These are phyloP conservation scores for Unio delphinus DNA, from an alignment of 2,888 invertebrate genomes.

Conservation along the genomic window DNA sequence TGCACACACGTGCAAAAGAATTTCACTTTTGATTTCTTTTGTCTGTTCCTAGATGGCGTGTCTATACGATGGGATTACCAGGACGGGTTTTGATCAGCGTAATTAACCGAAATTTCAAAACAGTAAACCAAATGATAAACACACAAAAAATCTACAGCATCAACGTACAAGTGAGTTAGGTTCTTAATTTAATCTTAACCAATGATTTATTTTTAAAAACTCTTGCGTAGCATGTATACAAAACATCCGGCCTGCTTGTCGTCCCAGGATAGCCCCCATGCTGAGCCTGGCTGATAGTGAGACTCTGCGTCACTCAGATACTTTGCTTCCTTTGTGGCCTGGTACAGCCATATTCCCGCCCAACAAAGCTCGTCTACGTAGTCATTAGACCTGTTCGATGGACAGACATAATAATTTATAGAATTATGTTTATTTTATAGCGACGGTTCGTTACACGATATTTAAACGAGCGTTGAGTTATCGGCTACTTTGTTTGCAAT, in stretches of 20 bases:
- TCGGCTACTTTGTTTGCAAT: too few species aligned
- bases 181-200: too few species aligned
- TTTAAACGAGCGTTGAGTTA: too few species aligned
- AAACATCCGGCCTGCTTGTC: constrained; percentile 50
- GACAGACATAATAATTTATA: too few species aligned
- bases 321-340: constrained; percentile 51
- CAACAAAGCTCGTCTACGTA: constrained; percentile 61
- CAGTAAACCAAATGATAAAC: not conserved
- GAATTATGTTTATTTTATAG: too few species aligned
- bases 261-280: constrained; percentile 62
- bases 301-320: constrained; percentile 52
- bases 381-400: constrained; percentile 24
- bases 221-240: constrained; percentile 14
- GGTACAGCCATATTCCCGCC: constrained; percentile 60
- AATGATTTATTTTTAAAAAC: too few species aligned
- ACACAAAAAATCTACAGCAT: not conserved
- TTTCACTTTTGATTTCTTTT: too few species aligned
- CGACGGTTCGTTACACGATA: too few species aligned
- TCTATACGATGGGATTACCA: too few species aligned
- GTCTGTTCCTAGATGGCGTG: too few species aligned
- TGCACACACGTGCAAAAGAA: too few species aligned
- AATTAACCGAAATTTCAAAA: not conserved
- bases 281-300: constrained; percentile 34
- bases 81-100: too few species aligned
- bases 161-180: not conserved